These are phyloP conservation scores for Eupelmus urozonus DNA, from an alignment of 2,888 invertebrate genomes.

Conservation along the genomic window DNA sequence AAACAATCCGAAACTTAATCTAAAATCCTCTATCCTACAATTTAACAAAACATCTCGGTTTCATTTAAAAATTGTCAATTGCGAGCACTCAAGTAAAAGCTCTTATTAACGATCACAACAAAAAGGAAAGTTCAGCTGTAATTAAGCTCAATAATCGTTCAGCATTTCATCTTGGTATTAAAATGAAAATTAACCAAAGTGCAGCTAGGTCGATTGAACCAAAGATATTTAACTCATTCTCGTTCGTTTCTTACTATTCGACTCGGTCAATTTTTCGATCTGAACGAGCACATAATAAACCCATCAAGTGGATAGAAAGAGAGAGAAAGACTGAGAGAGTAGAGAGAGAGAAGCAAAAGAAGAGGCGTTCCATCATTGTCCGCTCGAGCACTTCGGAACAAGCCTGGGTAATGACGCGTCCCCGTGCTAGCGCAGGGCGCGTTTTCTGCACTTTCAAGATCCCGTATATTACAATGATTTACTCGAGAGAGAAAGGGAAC, in stretches of 20 bases:
- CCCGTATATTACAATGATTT: slow-evolving; percentile 38
- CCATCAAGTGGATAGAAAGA: slow-evolving; percentile 50
- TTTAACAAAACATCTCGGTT: too few relatives aligned
- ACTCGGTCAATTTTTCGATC: slow-evolving; percentile 55
- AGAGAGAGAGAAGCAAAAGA: background rate
- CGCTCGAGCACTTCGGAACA: slow-evolving; percentile 55
- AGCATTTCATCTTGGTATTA: background rate
- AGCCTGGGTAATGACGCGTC: slow-evolving; percentile 53
- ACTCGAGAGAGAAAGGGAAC: slow-evolving; percentile 2
- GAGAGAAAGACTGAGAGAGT: slow-evolving; percentile 16
- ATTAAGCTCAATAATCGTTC: too few relatives aligned
- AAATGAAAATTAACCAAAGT: slow-evolving; percentile 14
- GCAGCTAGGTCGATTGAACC: slow-evolving; percentile 11
- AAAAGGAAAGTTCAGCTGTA: too few relatives aligned
- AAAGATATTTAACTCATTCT: slow-evolving; percentile 32
- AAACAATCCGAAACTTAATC: too few relatives aligned
- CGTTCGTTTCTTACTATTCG: slow-evolving; percentile 32
- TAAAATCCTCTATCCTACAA: too few relatives aligned
- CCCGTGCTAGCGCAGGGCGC: slow-evolving; percentile 4
- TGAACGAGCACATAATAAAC: slow-evolving; percentile 52
- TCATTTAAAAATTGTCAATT: too few relatives aligned
- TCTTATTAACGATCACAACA: too few relatives aligned
- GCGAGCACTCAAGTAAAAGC: too few relatives aligned
- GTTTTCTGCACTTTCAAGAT: slow-evolving; percentile 31
- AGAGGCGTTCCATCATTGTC: slow-evolving; percentile 52